A percentile compares a stretch with the other conserved stretches of the same genome.
Evolutionary conservation across 2,113 vertebrate species (phyloP).

Genomic region (Gallinago jamesoni): DNA sequence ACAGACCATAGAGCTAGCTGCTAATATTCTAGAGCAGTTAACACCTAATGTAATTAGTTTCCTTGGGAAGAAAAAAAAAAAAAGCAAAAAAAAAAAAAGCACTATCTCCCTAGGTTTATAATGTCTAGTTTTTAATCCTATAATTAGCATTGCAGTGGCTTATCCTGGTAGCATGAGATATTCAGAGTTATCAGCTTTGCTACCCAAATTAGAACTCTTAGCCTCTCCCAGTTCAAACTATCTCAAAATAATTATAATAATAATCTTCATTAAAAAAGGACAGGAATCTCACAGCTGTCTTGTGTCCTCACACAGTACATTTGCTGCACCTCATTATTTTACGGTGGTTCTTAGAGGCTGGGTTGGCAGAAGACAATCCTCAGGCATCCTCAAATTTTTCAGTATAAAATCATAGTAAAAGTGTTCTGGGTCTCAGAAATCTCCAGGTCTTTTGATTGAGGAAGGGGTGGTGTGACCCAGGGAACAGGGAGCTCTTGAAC

Average conservation of each 20-base stretch:
- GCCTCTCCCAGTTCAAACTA: background rate
- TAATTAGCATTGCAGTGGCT: slow-evolving; percentile 31
- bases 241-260: background rate
- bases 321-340: background rate
- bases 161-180: slow-evolving; percentile 17
- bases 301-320: background rate
- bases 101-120: background rate
- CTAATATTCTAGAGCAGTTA: background rate
- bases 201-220: slow-evolving; percentile 20
- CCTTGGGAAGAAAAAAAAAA: background rate
- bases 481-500: background rate
- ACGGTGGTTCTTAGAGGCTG: background rate
- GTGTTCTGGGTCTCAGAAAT: background rate
- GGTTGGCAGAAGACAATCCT: background rate
- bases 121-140: slow-evolving; percentile 16
- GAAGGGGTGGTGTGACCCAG: background rate
- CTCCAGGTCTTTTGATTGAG: fast-evolving
- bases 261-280: background rate
- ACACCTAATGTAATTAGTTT: slow-evolving; percentile 36
- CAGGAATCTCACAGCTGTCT: background rate
- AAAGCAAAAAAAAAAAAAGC: background rate
- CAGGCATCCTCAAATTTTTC: background rate
- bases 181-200: slow-evolving; percentile 15
- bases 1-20: background rate
- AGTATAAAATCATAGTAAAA: background rate